A percentile compares a stretch with the other conserved stretches of the same genome.
phyloP scores from a whole-genome alignment of 2,888 invertebrate species.

The Colostygia pectinataria region DNA sequence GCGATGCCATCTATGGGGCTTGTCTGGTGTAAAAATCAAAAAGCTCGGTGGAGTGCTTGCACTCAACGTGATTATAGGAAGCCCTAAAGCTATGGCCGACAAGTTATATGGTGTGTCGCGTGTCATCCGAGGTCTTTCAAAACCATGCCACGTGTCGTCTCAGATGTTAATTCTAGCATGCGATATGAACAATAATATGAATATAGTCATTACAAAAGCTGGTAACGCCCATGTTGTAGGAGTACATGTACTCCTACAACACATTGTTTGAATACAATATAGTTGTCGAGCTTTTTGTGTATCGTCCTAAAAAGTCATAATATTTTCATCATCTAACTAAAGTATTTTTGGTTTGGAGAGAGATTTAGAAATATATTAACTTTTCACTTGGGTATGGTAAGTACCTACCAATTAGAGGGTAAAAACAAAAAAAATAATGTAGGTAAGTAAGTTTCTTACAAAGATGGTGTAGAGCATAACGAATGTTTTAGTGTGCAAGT shows the following conservation, averaged over 20 bases:
- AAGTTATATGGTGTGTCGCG: slow-evolving; percentile 44
- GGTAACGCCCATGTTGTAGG: slow-evolving; percentile 23
- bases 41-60: slow-evolving; percentile 62
- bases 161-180: slow-evolving; percentile 59
- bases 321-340: no score
- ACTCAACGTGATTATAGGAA: slow-evolving; percentile 82
- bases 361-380: no score
- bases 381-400: no score
- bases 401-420: no score
- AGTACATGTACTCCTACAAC: slow-evolving; percentile 25
- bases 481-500: no score
- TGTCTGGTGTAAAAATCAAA: slow-evolving; percentile 70
- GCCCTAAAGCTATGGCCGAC: slow-evolving; percentile 53
- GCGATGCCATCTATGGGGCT: slow-evolving; percentile 57
- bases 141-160: slow-evolving; percentile 59
- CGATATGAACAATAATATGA: slow-evolving; percentile 48
- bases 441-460: no score
- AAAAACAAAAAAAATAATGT: no score
- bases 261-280: not conserved
- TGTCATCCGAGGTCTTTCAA: slow-evolving; percentile 48
- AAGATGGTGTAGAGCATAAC: no score
- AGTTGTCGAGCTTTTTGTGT: no score
- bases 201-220: slow-evolving; percentile 35
- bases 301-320: not conserved
- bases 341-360: no score